Base-by-base conservation (phyloP, 2,113 vertebrate genomes). In the Lepisosteus oculatus region DNA sequence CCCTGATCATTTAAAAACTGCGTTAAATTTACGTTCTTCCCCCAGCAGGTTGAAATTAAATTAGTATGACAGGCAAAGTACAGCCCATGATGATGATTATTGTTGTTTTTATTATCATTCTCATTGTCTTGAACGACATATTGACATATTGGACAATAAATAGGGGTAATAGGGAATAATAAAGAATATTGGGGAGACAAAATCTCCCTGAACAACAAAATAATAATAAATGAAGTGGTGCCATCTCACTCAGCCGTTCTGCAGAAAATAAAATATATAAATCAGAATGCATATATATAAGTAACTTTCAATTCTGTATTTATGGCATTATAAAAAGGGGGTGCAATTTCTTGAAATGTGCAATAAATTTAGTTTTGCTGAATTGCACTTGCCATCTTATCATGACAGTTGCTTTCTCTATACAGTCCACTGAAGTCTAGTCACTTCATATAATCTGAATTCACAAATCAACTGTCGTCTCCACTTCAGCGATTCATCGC, bases 371-470 rank as follows among this genome's bases (percentile, higher is more conserved):
- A 80, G 90, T 92, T 90, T 89, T 79, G 86, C 85, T 85, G 92
- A 93, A 96, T 92, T 93, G 93, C 90, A 85, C 92, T 88, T 85
- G 87, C 91, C 90, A 88, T 86, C 90, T 88, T 91, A 88, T 88
- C 89, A 88, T 93, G 94, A 93, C 85, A 89, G 90, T 92, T 91
- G 92, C 92, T 91, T 92, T 95, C 93, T 90, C 93, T 89, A 85
- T 83, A 85, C 83, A 87, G 89, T 80, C 91, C 90, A 84, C 85
- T 90, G 91, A 91, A 91, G 90, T 88, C 72, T 78, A 92, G 93
- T 95, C 93, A 94, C 91, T 95, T 95, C 90, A 93, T 89, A 93
- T 96, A 92, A 94, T 93, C 92, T 89, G 87, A 90, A 94, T 94
- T 91, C 93, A 95, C 95, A 98, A 99, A 98, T 97, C 94, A 97